Base-by-base conservation (phyloP, 1,140 invertebrate genomes). In the Octopus bimaculoides region DNA sequence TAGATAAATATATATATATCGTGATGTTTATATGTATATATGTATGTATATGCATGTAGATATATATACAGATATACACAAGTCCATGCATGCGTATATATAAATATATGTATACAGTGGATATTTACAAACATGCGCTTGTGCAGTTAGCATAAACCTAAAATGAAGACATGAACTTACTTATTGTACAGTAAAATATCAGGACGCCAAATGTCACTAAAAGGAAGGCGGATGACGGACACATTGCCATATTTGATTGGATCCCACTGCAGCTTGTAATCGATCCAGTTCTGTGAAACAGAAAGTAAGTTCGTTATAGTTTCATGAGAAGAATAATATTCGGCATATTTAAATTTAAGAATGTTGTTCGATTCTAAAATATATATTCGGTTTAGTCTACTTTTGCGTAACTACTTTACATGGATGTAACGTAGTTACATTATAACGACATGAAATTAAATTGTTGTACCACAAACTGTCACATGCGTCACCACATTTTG, bases 121-220 rank as follows among this genome's bases (percentile, higher is more conserved):
- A 12, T 12, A 12, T 1, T 61, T 61, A 61, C 17, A 61, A 12
- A 61, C 17, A 61, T 17, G 9, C 56, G 56, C 56, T 12, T 61
- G 17, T 61, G 17, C 56, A 61, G 17, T 61, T 12, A 61, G 56
- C 56, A 17, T 61, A 12, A 17, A 17, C 17, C 9, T 2, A 12
- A 61, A 17, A 17, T 61, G 66, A 17, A 71, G 4, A 8, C 5
- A n/a, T 41, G 17, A 9, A 93, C 94, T 93, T 93, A 99, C 97
- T 99, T 99, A 92, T 99, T 99, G 91, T 99, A 99, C 53, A 99
- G 92, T 71, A 99, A 97, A 86, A 99, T 98, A 90, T 99, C 98
- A 5, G 98, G 98, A 90, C 97, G 98, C 98, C 98, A 99, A 78
- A 99, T 96, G 93, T 98, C 98, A 90, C 99, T 97, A 73, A 97